Evolutionary conservation across 2,888 invertebrate species (phyloP).

Genomic region (Mamestra brassicae): DNA sequence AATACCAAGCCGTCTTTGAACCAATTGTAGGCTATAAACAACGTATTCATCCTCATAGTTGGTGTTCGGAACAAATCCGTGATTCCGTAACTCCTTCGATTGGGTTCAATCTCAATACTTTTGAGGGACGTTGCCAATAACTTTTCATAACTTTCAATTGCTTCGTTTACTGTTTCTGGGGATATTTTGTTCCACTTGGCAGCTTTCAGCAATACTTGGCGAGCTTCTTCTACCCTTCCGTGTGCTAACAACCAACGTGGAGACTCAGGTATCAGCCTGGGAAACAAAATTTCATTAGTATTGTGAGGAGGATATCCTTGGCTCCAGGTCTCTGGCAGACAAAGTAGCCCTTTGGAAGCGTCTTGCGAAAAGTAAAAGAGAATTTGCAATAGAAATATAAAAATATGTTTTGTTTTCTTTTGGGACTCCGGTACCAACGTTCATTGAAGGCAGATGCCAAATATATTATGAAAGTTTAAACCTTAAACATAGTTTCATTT

Average conservation of each 20-base stretch:
- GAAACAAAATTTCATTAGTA: not conserved
- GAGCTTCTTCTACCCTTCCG: constrained; percentile 4
- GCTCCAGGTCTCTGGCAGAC: no score
- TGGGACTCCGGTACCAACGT: no score
- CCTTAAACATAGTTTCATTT: no score
- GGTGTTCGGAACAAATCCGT: not conserved
- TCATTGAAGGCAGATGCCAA: no score
- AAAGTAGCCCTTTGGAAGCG: no score
- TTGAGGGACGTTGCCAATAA: not conserved
- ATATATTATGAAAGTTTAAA: no score
- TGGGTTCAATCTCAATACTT: not conserved
- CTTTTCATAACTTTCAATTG: not conserved
- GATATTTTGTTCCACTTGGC: not conserved
- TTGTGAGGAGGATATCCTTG: not conserved
- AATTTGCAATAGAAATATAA: no score
- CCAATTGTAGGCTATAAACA: not conserved
- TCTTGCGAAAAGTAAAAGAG: no score
- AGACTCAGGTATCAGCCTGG: constrained; percentile 9
- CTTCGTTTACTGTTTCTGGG: not conserved
- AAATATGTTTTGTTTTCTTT: no score
- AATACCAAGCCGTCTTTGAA: not conserved
- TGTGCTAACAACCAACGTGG: constrained; percentile 7
- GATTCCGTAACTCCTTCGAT: not conserved
- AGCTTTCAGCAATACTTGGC: not conserved
- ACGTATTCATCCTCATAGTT: not conserved